Percentiles rank a stretch among this genome's conserved stretches.
phyloP scores from a whole-genome alignment of 2,888 invertebrate species.

The Diaphora mendica region DNA sequence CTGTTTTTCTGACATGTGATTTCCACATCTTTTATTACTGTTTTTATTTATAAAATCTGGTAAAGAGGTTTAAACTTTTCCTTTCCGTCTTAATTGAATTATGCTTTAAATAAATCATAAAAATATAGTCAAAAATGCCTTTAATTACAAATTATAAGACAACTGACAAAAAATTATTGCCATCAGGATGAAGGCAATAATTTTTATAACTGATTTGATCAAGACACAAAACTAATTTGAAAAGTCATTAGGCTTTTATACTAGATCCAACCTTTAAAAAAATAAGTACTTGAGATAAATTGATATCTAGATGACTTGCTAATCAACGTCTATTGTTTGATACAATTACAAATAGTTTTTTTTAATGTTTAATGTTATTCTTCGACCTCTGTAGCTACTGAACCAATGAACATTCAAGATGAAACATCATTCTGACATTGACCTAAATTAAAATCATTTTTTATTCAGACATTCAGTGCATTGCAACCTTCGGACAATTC shows the following conservation, averaged over 20 bases:
- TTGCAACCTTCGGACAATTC: slow-evolving; percentile 3
- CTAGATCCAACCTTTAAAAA: neutral
- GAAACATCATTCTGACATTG: slow-evolving; percentile 28
- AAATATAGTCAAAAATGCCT: neutral
- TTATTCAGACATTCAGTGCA: neutral
- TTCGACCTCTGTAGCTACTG: slow-evolving; percentile 38
- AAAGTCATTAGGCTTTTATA: too few species aligned
- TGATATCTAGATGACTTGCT: neutral
- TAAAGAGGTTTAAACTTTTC: too few species aligned
- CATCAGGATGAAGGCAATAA: too few species aligned
- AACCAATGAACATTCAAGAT: slow-evolving; percentile 30
- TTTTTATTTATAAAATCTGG: neutral
- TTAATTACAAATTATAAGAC: neutral
- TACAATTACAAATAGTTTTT: neutral
- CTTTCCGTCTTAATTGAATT: too few species aligned
- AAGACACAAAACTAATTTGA: too few species aligned
- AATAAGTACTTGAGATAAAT: neutral
- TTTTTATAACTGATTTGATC: too few species aligned
- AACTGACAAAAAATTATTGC: too few species aligned
- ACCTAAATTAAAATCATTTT: slow-evolving; percentile 27
- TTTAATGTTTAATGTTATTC: neutral
- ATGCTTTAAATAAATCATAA: too few species aligned
- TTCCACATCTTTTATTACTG: neutral
- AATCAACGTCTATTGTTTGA: neutral
- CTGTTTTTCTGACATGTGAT: neutral